Percentiles rank a stretch among this genome's conserved stretches.
These are phyloP conservation scores for Enteromius anoplus DNA, from an alignment of 2,797 vertebrate species.

Conservation along the genomic window DNA sequence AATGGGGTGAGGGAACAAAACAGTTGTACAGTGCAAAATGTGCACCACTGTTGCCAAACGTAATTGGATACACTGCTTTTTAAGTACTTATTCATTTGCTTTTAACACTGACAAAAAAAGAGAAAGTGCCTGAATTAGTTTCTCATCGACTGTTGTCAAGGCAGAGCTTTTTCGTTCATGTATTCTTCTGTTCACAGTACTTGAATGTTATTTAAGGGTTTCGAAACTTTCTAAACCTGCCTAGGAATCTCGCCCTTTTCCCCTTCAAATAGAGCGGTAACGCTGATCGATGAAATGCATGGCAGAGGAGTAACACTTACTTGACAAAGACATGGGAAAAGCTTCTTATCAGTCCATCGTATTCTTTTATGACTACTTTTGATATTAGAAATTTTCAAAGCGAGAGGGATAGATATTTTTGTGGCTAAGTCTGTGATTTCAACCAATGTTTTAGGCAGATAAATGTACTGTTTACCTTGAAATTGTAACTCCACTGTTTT, in stretches of 20 bases:
- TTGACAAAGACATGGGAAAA: constrained; percentile 4
- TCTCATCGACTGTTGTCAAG: constrained; percentile 87
- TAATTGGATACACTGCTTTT: constrained; percentile 84
- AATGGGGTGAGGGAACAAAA: constrained; percentile 62
- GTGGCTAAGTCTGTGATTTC: constrained; percentile 64
- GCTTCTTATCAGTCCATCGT: constrained; percentile 48
- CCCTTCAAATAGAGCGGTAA: constrained; percentile 25
- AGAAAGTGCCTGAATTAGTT: constrained; percentile 99
- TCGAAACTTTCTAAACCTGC: constrained; percentile 88
- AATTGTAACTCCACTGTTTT: constrained; percentile 71
- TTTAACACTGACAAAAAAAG: constrained; percentile 77
- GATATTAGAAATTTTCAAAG: constrained; percentile 63
- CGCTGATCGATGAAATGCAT: constrained; percentile 28
- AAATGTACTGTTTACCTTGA: constrained; percentile 73
- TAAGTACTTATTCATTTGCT: constrained; percentile 65
- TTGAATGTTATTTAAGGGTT: constrained; percentile 92
- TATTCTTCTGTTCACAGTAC: constrained; percentile 84
- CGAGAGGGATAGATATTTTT: constrained; percentile 56
- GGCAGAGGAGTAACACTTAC: constrained; percentile 20
- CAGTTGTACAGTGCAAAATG: constrained; percentile 68
- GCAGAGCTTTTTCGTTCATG: constrained; percentile 80
- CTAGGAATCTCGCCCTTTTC: constrained; percentile 67
- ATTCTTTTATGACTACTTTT: constrained; percentile 54
- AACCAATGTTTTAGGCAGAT: constrained; percentile 60
- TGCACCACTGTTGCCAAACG: constrained; percentile 83